Percentiles rank a stretch among this genome's conserved stretches.
phyloP scores from a whole-genome alignment of 1,140 invertebrate genomes.

The Drosophila lacertosa region DNA sequence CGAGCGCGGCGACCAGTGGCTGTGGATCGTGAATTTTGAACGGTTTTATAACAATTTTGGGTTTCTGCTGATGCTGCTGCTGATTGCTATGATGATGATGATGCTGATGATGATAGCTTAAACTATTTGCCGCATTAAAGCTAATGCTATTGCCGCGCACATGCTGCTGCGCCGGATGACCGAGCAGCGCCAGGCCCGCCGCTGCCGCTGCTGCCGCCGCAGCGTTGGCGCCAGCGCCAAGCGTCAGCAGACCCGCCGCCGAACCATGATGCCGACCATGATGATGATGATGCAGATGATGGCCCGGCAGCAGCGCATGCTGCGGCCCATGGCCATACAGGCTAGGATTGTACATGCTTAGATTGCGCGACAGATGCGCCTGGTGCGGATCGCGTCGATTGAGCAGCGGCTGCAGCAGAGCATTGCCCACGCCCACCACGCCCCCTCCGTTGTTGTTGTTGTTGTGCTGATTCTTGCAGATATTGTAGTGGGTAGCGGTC shows the following conservation, averaged over 20 bases:
- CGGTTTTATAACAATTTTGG: conserved; percentile 84
- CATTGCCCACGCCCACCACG: no score
- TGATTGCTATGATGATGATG: conserved; percentile 63
- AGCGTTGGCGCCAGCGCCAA: conserved; percentile 40
- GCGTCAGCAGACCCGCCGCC: conserved; percentile 39
- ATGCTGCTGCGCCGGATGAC: conserved; percentile 45
- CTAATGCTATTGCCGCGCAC: conserved; percentile 44
- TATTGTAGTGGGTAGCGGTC: conserved; percentile 74
- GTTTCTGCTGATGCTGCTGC: conserved; percentile 70
- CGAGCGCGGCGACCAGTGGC: conserved; percentile 79
- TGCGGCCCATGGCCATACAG: conserved; percentile 55
- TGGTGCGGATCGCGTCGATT: conserved; percentile 54
- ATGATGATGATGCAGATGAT: conserved; percentile 46
- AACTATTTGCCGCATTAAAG: conserved; percentile 75
- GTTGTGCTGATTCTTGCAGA: conserved; percentile 72
- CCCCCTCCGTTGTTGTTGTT: conserved; percentile 14
- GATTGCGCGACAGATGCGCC: conserved; percentile 56
- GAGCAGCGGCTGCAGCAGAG: conserved; percentile 33
- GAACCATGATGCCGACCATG: conserved; percentile 28
- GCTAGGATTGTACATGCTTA: conserved; percentile 64
- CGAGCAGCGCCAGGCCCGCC: conserved; percentile 43
- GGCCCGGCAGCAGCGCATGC: conserved; percentile 41
- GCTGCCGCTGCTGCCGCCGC: conserved; percentile 41
- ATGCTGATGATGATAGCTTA: conserved; percentile 76
- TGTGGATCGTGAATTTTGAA: conserved; percentile 84